These are phyloP conservation scores for Trichonephila clavipes DNA, from an alignment of 1,140 invertebrate genomes.

Conservation along the genomic window DNA sequence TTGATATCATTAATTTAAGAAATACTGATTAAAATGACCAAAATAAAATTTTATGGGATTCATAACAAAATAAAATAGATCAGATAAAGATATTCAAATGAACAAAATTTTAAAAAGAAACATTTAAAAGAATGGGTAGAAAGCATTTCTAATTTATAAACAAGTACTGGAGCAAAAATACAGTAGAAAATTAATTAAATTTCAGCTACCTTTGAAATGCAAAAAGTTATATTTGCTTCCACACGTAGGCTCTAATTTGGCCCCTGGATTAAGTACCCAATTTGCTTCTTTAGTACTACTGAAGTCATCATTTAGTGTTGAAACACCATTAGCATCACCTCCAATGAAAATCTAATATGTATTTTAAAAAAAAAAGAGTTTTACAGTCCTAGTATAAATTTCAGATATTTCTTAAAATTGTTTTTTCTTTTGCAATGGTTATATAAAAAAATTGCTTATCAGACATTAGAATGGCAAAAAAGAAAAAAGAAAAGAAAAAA, in stretches of 20 bases:
- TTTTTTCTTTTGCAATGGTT: too few relatives aligned
- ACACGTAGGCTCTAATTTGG: conserved; percentile 80
- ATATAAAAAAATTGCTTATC: too few relatives aligned
- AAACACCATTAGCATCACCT: conserved; percentile 80
- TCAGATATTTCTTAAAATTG: too few relatives aligned
- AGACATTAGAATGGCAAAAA: too few relatives aligned
- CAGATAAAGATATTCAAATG: background rate
- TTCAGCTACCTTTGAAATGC: conserved; percentile 78
- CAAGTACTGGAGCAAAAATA: background rate
- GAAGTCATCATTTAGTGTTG: conserved; percentile 80
- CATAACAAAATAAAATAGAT: too few relatives aligned
- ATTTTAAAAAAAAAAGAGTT: background rate
- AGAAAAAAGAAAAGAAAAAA: too few relatives aligned
- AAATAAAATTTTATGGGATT: too few relatives aligned
- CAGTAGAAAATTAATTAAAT: background rate
- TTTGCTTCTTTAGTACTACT: conserved; percentile 78
- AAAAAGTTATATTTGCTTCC: conserved; percentile 79
- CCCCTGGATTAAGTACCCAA: conserved; percentile 80
- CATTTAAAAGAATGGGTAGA: background rate
- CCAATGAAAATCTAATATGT: conserved; percentile 80
- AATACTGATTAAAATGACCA: too few relatives aligned
- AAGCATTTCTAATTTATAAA: background rate
- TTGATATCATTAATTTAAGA: too few relatives aligned
- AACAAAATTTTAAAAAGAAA: background rate
- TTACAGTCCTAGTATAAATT: too few relatives aligned